These are phyloP conservation scores for Coturnix japonica DNA, from an alignment of 2,113 vertebrate genomes.

Conservation along the genomic window DNA sequence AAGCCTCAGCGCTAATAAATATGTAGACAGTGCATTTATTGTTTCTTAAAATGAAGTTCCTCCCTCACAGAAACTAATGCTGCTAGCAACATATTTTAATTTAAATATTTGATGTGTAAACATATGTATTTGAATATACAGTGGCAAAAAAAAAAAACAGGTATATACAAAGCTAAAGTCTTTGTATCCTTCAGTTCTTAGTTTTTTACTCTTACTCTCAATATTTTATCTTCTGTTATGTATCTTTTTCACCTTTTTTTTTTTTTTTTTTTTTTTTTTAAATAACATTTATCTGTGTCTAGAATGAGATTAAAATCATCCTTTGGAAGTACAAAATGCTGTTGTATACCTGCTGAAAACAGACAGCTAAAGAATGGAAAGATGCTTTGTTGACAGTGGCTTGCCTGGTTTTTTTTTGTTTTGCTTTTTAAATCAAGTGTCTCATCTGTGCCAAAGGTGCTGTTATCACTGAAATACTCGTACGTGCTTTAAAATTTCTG, in stretches of 20 bases:
- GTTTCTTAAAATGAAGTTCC: too few relatives aligned
- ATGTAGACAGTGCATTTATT: neutral
- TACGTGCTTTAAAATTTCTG: neutral
- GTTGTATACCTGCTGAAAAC: neutral
- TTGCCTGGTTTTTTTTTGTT: neutral
- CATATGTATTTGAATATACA: neutral
- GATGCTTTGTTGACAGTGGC: neutral
- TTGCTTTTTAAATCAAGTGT: neutral
- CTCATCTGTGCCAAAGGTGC: neutral
- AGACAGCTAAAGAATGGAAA: neutral
- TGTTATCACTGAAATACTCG: neutral
- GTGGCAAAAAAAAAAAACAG: neutral
- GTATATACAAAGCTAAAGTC: neutral
- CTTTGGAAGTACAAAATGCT: neutral
- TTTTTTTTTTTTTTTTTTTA: neutral
- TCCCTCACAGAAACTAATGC: neutral
- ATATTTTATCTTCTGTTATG: neutral
- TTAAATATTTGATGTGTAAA: neutral
- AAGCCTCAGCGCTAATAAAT: neutral
- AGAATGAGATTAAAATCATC: neutral
- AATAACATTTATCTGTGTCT: neutral
- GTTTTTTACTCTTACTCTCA: neutral
- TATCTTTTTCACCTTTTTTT: neutral
- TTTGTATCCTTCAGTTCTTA: neutral
- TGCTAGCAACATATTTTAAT: neutral